Evolutionary conservation across 2,888 invertebrate genomes (phyloP).

Genomic region (Drosophila tripunctata): DNA sequence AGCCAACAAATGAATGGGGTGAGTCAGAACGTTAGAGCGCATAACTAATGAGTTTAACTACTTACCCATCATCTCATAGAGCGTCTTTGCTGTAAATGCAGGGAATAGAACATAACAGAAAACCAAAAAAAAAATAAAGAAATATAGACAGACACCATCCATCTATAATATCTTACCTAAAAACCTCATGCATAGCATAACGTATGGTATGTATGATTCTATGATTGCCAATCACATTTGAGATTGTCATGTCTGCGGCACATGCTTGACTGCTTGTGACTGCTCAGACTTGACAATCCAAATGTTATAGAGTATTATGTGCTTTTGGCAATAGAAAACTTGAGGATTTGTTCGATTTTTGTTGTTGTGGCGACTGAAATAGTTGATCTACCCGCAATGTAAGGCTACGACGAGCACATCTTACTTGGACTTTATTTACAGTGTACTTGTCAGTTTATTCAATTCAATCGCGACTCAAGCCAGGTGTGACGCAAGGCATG

Average conservation of each 20-base stretch:
- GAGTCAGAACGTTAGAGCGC: conserved; percentile 35
- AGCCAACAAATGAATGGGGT: conserved; percentile 8
- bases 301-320: conserved; percentile 19
- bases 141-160: conserved; percentile 39
- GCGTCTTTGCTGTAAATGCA: conserved; percentile 63
- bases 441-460: conserved; percentile 57
- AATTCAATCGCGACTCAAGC: conserved; percentile 80
- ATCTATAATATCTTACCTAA: conserved; percentile 71
- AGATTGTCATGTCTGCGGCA: conserved; percentile 63
- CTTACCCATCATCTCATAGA: conserved; percentile 51
- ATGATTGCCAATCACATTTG: conserved; percentile 38
- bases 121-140: too few species aligned
- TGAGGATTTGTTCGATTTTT: conserved; percentile 10
- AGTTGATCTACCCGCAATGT: conserved; percentile 31
- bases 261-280: conserved; percentile 43
- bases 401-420: conserved; percentile 13
- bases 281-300: conserved; percentile 63
- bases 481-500: conserved; percentile 80
- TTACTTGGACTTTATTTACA: conserved; percentile 61
- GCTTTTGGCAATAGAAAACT: conserved; percentile 25
- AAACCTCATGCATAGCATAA: conserved; percentile 43
- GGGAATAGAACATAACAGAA: conserved; percentile 45
- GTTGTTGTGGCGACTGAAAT: conserved; percentile 24
- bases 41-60: conserved; percentile 52
- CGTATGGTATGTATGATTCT: not conserved